Conservation (phyloP, 2,113 vertebrate genomes). For the Cyphotilapia sp. region DNA sequence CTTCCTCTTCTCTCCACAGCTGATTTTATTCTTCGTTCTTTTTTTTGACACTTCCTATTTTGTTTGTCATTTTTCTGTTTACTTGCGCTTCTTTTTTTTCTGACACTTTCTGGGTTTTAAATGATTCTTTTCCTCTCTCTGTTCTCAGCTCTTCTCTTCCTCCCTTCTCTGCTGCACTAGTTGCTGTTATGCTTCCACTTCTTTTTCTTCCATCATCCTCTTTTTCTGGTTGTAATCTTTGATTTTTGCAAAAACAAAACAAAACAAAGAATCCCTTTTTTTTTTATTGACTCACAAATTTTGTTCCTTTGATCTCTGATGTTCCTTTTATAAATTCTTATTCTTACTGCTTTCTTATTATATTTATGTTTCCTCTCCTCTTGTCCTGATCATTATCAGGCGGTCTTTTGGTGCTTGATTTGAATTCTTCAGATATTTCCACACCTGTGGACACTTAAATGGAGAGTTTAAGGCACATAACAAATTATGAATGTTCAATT, state of each 20-base stretch:
- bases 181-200: neutral
- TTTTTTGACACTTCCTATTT: neutral
- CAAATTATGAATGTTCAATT: rapidly evolving
- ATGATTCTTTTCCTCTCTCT: rapidly evolving
- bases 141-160: neutral
- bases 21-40: neutral
- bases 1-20: neutral
- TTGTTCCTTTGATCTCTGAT: neutral
- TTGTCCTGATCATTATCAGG: neutral
- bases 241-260: neutral
- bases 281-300: neutral
- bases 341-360: neutral
- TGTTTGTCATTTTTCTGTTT: neutral
- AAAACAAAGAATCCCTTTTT: rapidly evolving
- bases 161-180: neutral
- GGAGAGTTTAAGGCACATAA: neutral
- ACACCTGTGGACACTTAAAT: neutral
- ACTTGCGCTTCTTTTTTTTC: neutral
- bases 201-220: neutral
- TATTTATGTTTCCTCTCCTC: neutral
- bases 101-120: neutral
- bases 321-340: neutral
- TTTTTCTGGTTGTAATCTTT: neutral
- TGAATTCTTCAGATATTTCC: neutral
- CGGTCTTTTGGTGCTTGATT: neutral